Evolutionary conservation across 1,140 invertebrate species (phyloP).

Genomic region (Adelges cooleyi): DNA sequence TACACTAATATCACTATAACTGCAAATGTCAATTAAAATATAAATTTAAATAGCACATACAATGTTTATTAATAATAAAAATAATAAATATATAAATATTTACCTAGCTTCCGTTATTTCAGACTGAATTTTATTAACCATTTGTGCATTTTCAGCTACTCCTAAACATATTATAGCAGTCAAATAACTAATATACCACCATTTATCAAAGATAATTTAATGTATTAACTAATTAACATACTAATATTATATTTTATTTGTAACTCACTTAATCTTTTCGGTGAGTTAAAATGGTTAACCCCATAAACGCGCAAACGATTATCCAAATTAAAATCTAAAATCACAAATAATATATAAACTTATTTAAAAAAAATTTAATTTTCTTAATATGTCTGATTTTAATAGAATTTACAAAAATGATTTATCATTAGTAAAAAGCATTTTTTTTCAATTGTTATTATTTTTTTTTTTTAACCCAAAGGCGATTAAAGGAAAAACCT

Average conservation of each 20-base stretch:
- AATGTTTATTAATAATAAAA: not conserved
- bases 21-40: not conserved
- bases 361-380: too few relatives aligned
- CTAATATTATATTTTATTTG: not conserved
- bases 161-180: not conserved
- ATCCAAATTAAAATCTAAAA: slow-evolving; percentile 4
- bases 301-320: not conserved
- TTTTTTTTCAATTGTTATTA: too few relatives aligned
- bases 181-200: too few relatives aligned
- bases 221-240: too few relatives aligned
- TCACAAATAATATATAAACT: not conserved
- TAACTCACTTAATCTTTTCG: not conserved
- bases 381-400: too few relatives aligned
- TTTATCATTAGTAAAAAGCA: too few relatives aligned
- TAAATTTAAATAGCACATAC: not conserved
- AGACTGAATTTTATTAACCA: slow-evolving; percentile 2
- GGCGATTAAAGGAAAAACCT: too few relatives aligned
- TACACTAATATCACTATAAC: not conserved
- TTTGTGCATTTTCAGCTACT: not conserved
- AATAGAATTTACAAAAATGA: too few relatives aligned
- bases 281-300: not conserved
- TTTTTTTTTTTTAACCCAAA: too few relatives aligned
- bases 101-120: slow-evolving; percentile 11
- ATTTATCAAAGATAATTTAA: too few relatives aligned
- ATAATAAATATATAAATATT: not conserved